phyloP scores from a whole-genome alignment of 2,113 vertebrate genomes.

The Ascaphus truei region DNA sequence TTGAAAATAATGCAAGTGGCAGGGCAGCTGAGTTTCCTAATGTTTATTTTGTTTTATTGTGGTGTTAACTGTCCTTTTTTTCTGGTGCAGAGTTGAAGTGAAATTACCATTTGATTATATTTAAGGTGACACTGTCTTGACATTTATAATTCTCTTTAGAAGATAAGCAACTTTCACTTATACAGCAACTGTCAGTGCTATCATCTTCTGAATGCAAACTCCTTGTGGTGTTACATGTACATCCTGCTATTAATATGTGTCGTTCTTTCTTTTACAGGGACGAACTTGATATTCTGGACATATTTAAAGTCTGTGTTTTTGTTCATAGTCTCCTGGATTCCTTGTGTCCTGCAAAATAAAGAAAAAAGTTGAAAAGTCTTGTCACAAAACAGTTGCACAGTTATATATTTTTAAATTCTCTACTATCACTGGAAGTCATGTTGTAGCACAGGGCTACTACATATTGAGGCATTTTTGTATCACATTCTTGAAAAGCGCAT shows the following conservation, averaged over 20 bases:
- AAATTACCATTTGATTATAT: slow-evolving; percentile 9
- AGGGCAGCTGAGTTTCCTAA: too few relatives aligned
- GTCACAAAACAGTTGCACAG: too few relatives aligned
- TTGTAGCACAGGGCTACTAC: too few relatives aligned
- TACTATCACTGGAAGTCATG: too few relatives aligned
- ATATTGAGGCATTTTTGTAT: too few relatives aligned
- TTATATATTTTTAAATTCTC: too few relatives aligned
- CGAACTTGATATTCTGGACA: neutral
- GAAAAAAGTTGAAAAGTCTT: neutral
- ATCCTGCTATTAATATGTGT: neutral
- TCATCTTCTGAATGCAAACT: neutral
- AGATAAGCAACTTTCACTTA: slow-evolving; percentile 6
- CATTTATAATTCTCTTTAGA: slow-evolving; percentile 3
- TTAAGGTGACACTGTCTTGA: slow-evolving; percentile 5
- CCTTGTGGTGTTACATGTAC: neutral
- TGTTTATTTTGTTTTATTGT: neutral
- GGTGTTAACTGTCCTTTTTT: too few relatives aligned
- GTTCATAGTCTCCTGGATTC: neutral
- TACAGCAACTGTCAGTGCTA: neutral
- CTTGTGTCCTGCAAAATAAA: neutral
- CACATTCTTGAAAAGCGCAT: too few relatives aligned
- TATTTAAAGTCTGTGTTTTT: neutral
- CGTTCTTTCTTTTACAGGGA: neutral
- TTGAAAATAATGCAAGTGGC: too few relatives aligned
- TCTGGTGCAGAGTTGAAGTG: neutral